phyloP scores from a whole-genome alignment of 2,113 vertebrate species.

The Catharus minimus region DNA sequence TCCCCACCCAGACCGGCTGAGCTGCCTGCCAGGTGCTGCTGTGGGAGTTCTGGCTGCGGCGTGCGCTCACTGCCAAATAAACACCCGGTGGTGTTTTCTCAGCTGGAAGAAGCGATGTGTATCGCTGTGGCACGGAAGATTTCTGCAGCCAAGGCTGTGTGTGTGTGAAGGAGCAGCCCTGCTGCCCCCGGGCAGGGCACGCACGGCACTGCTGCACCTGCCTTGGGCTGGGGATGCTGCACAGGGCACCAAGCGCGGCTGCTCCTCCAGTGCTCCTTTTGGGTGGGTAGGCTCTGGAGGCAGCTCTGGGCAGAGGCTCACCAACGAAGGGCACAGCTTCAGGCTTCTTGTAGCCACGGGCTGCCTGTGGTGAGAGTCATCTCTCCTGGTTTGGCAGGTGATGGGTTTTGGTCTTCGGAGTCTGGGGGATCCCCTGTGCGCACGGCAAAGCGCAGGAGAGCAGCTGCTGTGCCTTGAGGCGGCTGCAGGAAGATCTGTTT shows the following conservation, averaged over 20 bases:
- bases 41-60: slow-evolving; percentile 3
- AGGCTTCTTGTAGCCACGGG: neutral
- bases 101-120: slow-evolving; percentile 7
- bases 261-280: fast-evolving
- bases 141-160: neutral
- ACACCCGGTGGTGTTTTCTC: neutral
- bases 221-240: neutral
- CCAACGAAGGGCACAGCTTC: neutral
- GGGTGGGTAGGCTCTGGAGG: neutral
- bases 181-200: neutral
- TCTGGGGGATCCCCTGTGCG: neutral
- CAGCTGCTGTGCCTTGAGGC: neutral
- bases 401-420: neutral
- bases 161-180: neutral
- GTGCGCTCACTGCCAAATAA: neutral
- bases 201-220: neutral
- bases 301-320: neutral
- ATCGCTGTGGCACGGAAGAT: neutral
- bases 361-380: neutral
- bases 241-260: fast-evolving
- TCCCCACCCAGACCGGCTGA: slow-evolving; percentile 36
- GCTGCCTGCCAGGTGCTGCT: slow-evolving; percentile 32
- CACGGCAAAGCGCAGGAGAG: neutral
- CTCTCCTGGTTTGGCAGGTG: neutral
- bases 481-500: neutral